Evolutionary conservation across 2,113 vertebrate species (phyloP), one percentile per base, ranked within the genome.

Genomic region (Lutjanus erythropterus): DNA sequence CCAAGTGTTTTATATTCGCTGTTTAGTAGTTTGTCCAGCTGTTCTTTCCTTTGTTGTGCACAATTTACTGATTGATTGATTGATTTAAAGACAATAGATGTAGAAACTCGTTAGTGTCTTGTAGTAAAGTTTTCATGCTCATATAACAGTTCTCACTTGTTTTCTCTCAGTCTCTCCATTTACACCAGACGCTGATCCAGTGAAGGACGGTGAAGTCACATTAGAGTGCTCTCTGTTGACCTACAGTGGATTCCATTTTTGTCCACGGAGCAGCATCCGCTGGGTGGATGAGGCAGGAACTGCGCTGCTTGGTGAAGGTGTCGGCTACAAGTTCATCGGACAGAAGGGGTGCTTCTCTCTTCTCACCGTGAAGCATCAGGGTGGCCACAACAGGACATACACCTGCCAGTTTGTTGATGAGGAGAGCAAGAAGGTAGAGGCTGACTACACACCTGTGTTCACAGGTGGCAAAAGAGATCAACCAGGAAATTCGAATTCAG

Each of bases 221-320:
- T n/a, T n/a, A n/a, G n/a, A n/a, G n/a, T 88, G 84, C 52, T 61
- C 75, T n/a, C 27, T 88, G 84, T 1, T 5, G 2, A 69, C 14
- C 58, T n/a, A 33, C 41, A 2, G 0, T 0, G 0, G 2, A 0
- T 0, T 2, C 0, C 0, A 0, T 8, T 1, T 0, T 1, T 85
- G 79, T 52, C 0, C 0, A 10, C 0, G 1, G 3, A 41, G 16
- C 46, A 66, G 19, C 0, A 0, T 86, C 49, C 49, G 5, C 27
- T 90, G 89, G 86, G 0, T 80, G 75, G 6, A 84, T 4, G 64
- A 86, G 12, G 23, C 7, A 23, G 64, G 52, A 53, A 3, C 23
- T 16, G 19, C 10, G 27, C 52, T 88, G 70, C 2, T 0, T 18
- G 35, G 16, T 19, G 16, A 70, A 16, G 31, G 37, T 15, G 35